Percentiles rank a stretch among this genome's conserved stretches.
Conservation (phyloP, 2,888 invertebrate genomes). For the Aromia moschata region DNA sequence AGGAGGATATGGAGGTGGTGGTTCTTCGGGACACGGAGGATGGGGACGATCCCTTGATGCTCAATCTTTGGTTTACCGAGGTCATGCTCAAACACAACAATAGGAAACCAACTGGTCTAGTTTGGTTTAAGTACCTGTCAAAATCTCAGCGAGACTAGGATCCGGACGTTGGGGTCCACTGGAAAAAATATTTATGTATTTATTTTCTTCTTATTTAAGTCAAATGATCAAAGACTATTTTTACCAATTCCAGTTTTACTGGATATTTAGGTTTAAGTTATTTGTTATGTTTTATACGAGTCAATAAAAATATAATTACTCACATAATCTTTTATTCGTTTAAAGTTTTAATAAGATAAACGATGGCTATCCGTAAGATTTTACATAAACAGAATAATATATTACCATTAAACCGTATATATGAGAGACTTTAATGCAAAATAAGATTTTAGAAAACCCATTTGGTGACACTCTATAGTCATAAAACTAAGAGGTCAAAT, state of each 20-base stretch:
- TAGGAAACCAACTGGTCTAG: constrained; percentile 45
- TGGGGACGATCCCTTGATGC: constrained; percentile 83
- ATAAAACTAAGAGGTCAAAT: constrained; percentile 3
- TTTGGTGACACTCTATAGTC: no score
- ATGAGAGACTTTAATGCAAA: no score
- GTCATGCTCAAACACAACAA: constrained; percentile 66
- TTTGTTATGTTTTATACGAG: constrained; percentile 55
- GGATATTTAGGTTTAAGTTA: constrained; percentile 51
- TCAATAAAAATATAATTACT: constrained; percentile 20
- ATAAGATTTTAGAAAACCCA: no score
- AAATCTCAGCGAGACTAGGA: constrained; percentile 43
- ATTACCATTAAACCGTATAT: no score
- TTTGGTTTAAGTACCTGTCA: constrained; percentile 60
- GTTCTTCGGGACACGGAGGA: constrained; percentile 72
- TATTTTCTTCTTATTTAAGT: constrained; percentile 40
- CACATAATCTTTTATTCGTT: no score
- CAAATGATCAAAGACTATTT: constrained; percentile 54
- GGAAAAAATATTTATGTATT: constrained; percentile 40
- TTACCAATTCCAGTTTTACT: constrained; percentile 48
- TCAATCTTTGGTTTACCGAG: constrained; percentile 82
- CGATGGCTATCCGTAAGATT: no score
- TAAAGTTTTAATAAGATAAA: constrained; percentile 48
- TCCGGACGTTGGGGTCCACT: constrained; percentile 42
- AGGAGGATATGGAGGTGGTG: constrained; percentile 65
- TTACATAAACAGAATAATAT: no score